A percentile compares a stretch with the other conserved stretches of the same genome.
Conservation (phyloP, 2,888 invertebrate genomes). For the Pyrrhosoma nymphula region DNA sequence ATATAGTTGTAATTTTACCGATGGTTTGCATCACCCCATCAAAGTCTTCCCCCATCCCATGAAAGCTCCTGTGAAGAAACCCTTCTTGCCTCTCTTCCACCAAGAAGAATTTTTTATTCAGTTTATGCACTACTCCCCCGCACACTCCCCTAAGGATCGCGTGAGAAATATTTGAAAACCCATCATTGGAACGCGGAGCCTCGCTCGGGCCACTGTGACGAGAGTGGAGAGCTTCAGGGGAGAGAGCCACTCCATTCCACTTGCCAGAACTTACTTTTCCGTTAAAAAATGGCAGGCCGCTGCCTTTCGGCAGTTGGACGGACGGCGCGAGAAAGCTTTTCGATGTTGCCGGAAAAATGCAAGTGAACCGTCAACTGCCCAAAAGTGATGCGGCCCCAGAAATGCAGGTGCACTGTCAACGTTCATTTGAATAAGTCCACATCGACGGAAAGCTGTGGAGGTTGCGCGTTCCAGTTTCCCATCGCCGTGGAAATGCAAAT, state of each 20-base stretch:
- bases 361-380: conserved; percentile 26
- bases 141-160: neutral
- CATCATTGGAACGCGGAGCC: neutral
- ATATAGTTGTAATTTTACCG: too few relatives aligned
- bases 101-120: too few relatives aligned
- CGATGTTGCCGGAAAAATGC: conserved; percentile 45
- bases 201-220: neutral
- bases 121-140: too few relatives aligned
- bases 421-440: conserved; percentile 34
- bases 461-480: neutral
- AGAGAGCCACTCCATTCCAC: neutral
- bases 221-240: neutral
- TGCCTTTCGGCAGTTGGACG: neutral
- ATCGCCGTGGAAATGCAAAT: neutral
- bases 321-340: conserved; percentile 23
- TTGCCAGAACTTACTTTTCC: neutral
- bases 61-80: too few relatives aligned
- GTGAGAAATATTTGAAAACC: neutral
- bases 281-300: neutral
- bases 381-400: neutral
- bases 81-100: too few relatives aligned
- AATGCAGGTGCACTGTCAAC: neutral
- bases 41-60: too few relatives aligned
- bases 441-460: neutral
- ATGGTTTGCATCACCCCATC: too few relatives aligned